These are phyloP conservation scores for Oreochromis aureus DNA, from an alignment of 2,113 vertebrate species.

Conservation along the genomic window DNA sequence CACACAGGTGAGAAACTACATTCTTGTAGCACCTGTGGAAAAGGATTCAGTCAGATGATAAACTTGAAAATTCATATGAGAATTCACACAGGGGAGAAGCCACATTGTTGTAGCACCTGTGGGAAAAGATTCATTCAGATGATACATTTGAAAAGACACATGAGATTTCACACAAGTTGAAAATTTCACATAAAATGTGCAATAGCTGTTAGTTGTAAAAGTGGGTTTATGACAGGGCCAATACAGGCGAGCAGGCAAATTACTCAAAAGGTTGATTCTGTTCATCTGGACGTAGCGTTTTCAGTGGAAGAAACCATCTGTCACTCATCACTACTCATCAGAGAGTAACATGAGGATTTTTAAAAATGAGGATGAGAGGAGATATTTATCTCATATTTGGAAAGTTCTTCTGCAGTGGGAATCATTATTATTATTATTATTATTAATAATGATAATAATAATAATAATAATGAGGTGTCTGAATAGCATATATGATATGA, in stretches of 20 bases:
- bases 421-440: not conserved
- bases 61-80: not conserved
- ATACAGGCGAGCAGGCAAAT: not conserved
- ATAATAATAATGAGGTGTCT: not conserved
- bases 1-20: not conserved
- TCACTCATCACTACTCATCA: not conserved
- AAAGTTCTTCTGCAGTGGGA: not conserved
- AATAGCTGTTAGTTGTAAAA: not conserved
- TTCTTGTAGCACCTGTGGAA: not conserved
- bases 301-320: not conserved
- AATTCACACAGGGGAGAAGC: not conserved
- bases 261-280: not conserved
- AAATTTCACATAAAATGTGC: not conserved
- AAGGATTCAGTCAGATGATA: not conserved
- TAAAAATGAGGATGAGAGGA: not conserved
- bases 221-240: fast-evolving
- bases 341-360: not conserved
- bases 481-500: not conserved
- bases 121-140: not conserved
- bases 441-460: not conserved
- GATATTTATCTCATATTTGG: not conserved
- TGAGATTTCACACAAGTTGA: not conserved
- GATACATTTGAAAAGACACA: not conserved
- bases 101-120: not conserved
- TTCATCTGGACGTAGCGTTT: not conserved